phyloP scores from a whole-genome alignment of 2,797 vertebrate genomes.

The Masticophis lateralis region DNA sequence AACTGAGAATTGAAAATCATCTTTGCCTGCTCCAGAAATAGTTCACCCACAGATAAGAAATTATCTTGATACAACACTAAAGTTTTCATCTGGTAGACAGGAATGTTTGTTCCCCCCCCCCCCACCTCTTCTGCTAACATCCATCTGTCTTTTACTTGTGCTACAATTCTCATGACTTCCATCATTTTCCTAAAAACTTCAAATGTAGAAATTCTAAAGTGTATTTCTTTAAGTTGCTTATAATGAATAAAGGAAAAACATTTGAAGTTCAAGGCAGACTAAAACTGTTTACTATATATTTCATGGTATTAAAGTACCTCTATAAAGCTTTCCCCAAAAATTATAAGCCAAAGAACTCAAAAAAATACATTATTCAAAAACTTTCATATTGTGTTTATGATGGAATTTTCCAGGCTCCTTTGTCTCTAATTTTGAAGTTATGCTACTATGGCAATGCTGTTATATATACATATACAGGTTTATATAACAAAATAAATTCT shows the following conservation, averaged over 20 bases:
- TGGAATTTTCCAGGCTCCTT: not conserved
- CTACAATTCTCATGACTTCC: not conserved
- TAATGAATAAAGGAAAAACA: not conserved
- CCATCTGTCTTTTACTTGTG: constrained; percentile 32
- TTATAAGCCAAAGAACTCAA: not conserved
- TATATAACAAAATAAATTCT: not conserved
- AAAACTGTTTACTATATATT: not conserved
- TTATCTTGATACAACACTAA: rapidly evolving
- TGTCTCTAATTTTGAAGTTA: not conserved
- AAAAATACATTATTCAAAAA: not conserved
- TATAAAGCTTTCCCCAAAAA: not conserved
- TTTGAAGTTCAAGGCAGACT: not conserved
- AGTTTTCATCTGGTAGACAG: constrained; percentile 17
- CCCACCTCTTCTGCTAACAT: not conserved
- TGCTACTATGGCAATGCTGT: not conserved
- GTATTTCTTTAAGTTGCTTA: not conserved
- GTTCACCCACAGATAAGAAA: not conserved
- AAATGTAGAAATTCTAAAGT: not conserved
- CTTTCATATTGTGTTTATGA: not conserved
- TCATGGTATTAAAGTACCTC: not conserved
- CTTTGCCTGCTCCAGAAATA: not conserved
- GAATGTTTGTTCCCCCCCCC: constrained; percentile 3
- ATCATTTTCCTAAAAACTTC: constrained; percentile 18
- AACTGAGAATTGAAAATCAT: not conserved
- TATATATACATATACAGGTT: not conserved